Percentiles rank a stretch among this genome's conserved stretches.
Evolutionary conservation across 1,140 invertebrate genomes (phyloP).

Genomic region (Mizuhopecten yessoensis): DNA sequence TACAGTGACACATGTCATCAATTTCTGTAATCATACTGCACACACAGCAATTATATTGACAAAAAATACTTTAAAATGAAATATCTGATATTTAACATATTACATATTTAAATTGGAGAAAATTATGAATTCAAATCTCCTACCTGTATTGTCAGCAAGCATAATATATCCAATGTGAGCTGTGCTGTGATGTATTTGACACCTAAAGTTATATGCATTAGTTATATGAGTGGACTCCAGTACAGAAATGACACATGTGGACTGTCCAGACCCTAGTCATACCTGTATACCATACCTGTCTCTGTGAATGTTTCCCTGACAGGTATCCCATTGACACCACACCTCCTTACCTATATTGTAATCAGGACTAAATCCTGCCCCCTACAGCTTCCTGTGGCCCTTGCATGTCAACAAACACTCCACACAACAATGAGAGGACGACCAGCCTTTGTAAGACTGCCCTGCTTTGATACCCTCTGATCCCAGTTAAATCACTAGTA

Average conservation of each 20-base stretch:
- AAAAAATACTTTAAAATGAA: neutral
- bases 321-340: neutral
- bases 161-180: neutral
- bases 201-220: neutral
- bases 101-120: neutral
- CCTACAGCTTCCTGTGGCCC: neutral
- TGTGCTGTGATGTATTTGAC: neutral
- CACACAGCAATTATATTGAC: neutral
- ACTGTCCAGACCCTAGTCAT: conserved; percentile 29
- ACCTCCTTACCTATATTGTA: neutral
- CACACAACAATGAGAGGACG: conserved; percentile 4
- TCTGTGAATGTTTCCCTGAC: neutral
- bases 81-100: neutral
- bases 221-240: neutral
- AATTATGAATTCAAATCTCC: neutral
- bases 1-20: neutral
- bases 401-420: conserved; percentile 37
- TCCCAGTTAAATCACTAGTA: neutral
- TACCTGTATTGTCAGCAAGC: neutral
- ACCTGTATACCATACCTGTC: neutral
- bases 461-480: conserved; percentile 1
- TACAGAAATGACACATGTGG: conserved; percentile 30
- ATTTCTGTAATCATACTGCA: neutral
- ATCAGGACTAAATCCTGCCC: conserved; percentile 17
- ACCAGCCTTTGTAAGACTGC: neutral